Conservation (phyloP, 2,888 invertebrate genomes). For the Nemotelus pantherinus region DNA sequence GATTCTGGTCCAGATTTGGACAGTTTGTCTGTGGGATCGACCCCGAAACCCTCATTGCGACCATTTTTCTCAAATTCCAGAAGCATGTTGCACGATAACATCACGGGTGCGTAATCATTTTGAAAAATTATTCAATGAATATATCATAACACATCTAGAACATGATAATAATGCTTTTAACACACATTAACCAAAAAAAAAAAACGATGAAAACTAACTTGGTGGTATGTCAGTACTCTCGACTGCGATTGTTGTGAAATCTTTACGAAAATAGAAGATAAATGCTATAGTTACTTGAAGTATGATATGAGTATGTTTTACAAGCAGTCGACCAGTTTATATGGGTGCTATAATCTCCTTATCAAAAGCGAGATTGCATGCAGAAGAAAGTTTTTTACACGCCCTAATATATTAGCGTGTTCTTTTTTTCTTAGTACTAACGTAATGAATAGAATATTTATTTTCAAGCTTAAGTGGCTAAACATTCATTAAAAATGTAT, state of each 20-base stretch:
- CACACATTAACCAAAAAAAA: slow-evolving; percentile 14
- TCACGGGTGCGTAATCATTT: slow-evolving; percentile 54
- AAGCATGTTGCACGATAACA: slow-evolving; percentile 72
- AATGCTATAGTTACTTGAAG: not conserved
- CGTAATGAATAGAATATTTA: not conserved
- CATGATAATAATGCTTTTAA: not conserved
- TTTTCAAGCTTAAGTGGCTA: not conserved
- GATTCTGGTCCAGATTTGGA: slow-evolving; percentile 96
- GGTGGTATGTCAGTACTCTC: not conserved
- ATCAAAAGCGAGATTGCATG: slow-evolving; percentile 15
- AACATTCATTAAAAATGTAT: not conserved
- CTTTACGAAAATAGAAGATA: not conserved
- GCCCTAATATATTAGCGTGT: not conserved
- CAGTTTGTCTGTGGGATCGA: slow-evolving; percentile 95
- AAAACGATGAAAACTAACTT: not conserved
- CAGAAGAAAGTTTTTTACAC: slow-evolving; percentile 1
- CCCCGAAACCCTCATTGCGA: slow-evolving; percentile 93
- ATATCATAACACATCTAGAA: slow-evolving; percentile 9
- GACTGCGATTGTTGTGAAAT: not conserved
- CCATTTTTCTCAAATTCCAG: slow-evolving; percentile 95
- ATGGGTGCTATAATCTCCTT: not conserved
- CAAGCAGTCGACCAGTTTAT: no score
- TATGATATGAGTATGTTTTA: not conserved
- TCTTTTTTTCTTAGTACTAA: slow-evolving; percentile 1
- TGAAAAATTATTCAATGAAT: slow-evolving; percentile 19